These are phyloP conservation scores for Cebidichthys violaceus DNA, from an alignment of 2,113 vertebrate genomes.

Conservation along the genomic window DNA sequence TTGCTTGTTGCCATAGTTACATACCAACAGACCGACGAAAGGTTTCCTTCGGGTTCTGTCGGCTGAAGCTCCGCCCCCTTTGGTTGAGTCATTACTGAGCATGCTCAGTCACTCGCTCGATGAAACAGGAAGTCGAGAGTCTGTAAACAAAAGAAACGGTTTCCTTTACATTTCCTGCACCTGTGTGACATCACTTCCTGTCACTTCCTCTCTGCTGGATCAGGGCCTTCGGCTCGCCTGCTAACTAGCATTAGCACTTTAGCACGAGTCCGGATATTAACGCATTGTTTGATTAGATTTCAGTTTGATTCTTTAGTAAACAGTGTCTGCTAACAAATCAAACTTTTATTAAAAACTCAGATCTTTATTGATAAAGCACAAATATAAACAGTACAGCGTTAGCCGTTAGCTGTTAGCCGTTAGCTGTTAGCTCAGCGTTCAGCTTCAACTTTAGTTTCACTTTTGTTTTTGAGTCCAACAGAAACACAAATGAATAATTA, in stretches of 20 bases:
- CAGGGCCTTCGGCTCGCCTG: neutral
- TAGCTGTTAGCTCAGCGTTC: neutral
- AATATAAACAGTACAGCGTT: neutral
- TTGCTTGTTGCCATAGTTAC: no score
- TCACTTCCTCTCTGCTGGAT: slow-evolving; percentile 32
- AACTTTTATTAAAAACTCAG: neutral
- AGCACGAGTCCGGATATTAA: neutral
- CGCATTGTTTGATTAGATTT: neutral
- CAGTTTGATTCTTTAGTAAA: neutral
- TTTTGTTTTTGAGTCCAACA: no score
- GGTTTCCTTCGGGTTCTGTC: neutral
- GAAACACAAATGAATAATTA: no score
- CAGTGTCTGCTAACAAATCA: no score
- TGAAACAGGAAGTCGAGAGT: neutral
- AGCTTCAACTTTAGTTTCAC: no score
- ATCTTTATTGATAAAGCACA: neutral
- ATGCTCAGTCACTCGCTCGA: neutral
- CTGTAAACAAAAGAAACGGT: neutral
- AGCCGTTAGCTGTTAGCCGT: neutral
- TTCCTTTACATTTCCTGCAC: neutral
- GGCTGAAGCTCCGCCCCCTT: neutral
- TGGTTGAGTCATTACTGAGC: neutral
- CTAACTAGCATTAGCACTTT: neutral
- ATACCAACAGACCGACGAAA: neutral
- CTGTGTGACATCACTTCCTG: slow-evolving; percentile 10